A percentile compares a stretch with the other conserved stretches of the same genome.
Conservation (phyloP, 2,113 vertebrate genomes). For the Odocoileus virginianus region DNA sequence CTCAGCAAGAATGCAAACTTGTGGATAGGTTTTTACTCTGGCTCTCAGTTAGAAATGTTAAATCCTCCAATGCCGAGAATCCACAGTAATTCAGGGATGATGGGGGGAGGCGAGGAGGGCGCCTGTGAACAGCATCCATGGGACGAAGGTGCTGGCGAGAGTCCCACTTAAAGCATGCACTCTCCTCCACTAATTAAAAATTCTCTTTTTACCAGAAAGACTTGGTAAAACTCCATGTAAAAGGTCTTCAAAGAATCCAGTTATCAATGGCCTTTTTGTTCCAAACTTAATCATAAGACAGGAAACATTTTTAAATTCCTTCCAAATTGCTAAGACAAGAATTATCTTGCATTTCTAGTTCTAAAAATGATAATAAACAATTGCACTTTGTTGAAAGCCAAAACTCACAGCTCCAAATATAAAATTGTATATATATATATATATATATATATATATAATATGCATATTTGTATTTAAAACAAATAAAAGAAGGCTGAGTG, state of each 20-base stretch:
- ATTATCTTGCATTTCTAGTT: conserved; percentile 51
- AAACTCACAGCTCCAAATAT: not conserved
- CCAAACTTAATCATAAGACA: conserved; percentile 47
- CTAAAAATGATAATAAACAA: conserved; percentile 64
- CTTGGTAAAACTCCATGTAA: conserved; percentile 24
- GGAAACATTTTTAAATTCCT: conserved; percentile 60
- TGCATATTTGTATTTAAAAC: not conserved
- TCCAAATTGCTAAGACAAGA: conserved; percentile 29
- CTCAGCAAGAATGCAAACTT: not conserved
- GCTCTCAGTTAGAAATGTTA: not conserved
- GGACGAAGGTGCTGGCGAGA: not conserved
- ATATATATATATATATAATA: not conserved
- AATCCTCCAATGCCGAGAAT: not conserved
- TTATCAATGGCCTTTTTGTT: conserved; percentile 57
- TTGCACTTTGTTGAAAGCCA: conserved; percentile 24
- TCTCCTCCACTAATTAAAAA: conserved; percentile 50
- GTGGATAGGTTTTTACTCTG: not conserved
- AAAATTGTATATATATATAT: not conserved
- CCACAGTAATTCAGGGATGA: not conserved
- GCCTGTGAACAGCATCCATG: not conserved
- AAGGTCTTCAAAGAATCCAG: conserved; percentile 49
- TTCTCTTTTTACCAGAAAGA: conserved; percentile 25
- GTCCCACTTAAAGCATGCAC: not conserved
- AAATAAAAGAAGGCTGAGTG: not conserved
- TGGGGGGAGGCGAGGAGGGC: not conserved